Evolutionary conservation across 2,113 vertebrate genomes (phyloP), one percentile per base, ranked within the genome.

Genomic region (Gopherus evgoodei): DNA sequence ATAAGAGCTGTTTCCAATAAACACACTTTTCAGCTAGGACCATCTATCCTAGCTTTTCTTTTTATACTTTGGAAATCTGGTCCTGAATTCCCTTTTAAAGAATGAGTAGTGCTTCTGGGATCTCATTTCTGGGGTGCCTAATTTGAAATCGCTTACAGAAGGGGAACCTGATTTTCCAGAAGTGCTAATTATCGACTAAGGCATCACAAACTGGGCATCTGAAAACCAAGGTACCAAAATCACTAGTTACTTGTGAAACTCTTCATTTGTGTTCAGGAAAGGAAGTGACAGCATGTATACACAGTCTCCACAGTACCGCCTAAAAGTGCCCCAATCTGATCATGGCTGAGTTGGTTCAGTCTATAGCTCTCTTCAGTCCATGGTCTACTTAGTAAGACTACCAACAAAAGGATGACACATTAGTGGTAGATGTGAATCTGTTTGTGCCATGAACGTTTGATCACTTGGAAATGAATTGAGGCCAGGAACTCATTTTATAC

Each of bases 361-460:
- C 47, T 49, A 47, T 47, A 24, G 9, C 91, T 44, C 29, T 44
- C 69, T 38, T 87, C n/a, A 4, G 0, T 50, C 47, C 11, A 2
- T 25, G 87, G 65, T 27, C 12, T 69, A 83, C 35, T 31, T 14
- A 42, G 27, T 65, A 38, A 35, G 5, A 19, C 1, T 44, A 2
- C 29, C 13, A 53, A 2, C 3, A 65, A 82, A 12, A 91, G 22
- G 19, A 94, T 29, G 27, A 29, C 17, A 29, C 8, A 4, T 0
- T 0, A 52, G 17, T 0, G 0, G 22, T 76, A 86, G 72, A 0
- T 83, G 53, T 2, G 35, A 75, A 87, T 80, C 4, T 24, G 52
- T 82, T 44, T 35, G 29, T 42, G 56, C 4, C 47, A 25, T 3
- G 78, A 89, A 13, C 76, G 90, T 47, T 6, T 65, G 83, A 14